Base-by-base conservation (phyloP, 2,888 invertebrate species). In the Germaria angustata region DNA sequence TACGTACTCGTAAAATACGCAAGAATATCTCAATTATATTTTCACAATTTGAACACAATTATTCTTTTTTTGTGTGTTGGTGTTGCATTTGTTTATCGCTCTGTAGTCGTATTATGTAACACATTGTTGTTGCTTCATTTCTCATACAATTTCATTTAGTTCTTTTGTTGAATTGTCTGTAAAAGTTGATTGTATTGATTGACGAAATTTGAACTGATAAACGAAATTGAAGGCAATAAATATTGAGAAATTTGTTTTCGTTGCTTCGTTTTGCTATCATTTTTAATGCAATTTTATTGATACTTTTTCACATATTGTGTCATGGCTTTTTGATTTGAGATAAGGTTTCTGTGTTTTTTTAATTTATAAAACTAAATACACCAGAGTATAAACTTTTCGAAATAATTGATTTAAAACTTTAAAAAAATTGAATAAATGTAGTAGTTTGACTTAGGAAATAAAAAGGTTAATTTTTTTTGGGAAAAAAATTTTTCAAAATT, bases 121-220 rank as follows among this genome's bases (percentile, higher is more conserved):
- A 32, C 34, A 44, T 55, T 55, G 20, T 44, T 49, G 51, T 53
- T 75, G 73, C 28, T 17, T 13, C 13, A 55, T 55, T 69, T 55
- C 44, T 44, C 55, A 22, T 57, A 71, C 44, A 72, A 78, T 65
- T 65, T 11, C 8, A 1, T 53, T 53, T 6, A 55, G 28, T 5
- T 0, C 13, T 34, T 28, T 20, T 51, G n/a, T 39, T 49, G 49
- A 34, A 22, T 8, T 71, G 34, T 57, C 36, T 68, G 44, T 49
- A 65, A 17, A 28, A 63, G 51, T 79, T 66, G 63, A 66, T 72
- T 72, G 49, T 39, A 79, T 46, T 79, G 71, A 73, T 80, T 80
- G 72, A 73, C 66, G 66, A 80, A 66, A 73, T 73, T 63, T 63
- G 32, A 81, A 69, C 81, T 79, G 79, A 81, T 81, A 81, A 81